Evolutionary conservation across 2,113 vertebrate genomes (phyloP), one percentile per base, ranked within the genome.

Genomic region (Sapajus apella): DNA sequence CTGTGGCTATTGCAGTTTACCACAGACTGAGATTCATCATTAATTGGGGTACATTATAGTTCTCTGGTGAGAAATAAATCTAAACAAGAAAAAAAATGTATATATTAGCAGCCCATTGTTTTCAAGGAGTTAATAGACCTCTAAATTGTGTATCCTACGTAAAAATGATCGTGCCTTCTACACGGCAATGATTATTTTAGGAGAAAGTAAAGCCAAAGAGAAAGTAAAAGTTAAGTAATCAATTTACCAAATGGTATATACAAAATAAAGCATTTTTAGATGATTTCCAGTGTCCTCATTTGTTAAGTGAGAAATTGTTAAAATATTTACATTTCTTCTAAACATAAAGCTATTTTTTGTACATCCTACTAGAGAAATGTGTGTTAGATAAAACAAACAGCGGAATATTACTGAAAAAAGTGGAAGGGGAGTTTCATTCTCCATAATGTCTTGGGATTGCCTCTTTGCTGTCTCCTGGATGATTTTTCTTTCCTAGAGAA

Each of bases 371-470:
- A 87, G 82, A 95, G 70, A 98, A 97, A 91, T 97, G 73, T 97
- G 55, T 96, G 87, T 98, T 97, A 97, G 97, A 97, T 97, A 97
- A 98, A 96, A 98, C 90, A 97, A 97, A 96, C 75, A 91, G 81
- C 96, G 96, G 93, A 96, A 37, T 68, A 1, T 0, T 73, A 82
- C 72, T 50, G 73, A 96, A 96, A 91, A 98, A 98, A 83, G 70
- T 94, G 92, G 2, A 32, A 27, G 55, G 4, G 52, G 72, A 61
- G 18, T 76, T 79, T 87, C 47, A 87, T 35, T 58, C 76, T 92
- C 37, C 23, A 12, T 72, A 77, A 6, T 8, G 4, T 61, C 32
- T 47, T 66, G 18, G 32, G 35, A 90, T 79, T 73, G 50, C 20
- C 32, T 89, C 52, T 43, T 88, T 77, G 52, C 45, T 79, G 8